Conservation (phyloP, 2,888 invertebrate species). For the Chrysolina americana region DNA sequence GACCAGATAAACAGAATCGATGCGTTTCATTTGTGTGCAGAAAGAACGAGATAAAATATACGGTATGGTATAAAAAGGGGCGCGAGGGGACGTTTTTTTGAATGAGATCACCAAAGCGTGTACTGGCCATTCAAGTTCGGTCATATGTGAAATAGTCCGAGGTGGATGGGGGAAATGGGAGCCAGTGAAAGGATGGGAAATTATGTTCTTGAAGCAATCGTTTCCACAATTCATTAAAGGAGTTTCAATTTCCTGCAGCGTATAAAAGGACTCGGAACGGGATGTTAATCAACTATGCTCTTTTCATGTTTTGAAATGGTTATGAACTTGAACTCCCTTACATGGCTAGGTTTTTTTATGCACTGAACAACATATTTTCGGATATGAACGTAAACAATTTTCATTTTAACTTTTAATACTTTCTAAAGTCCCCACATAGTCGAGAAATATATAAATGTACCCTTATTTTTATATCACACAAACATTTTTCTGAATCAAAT, state of each 20-base stretch:
- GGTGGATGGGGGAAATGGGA: conserved; percentile 45
- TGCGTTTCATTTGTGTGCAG: conserved; percentile 34
- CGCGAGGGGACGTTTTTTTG: conserved; percentile 66
- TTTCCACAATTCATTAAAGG: conserved; percentile 16
- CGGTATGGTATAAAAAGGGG: conserved; percentile 54
- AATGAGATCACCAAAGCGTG: conserved; percentile 79
- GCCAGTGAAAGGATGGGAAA: conserved; percentile 18
- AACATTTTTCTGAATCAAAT: too few relatives aligned
- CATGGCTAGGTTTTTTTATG: too few relatives aligned
- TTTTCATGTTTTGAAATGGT: neutral
- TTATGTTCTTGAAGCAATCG: conserved; percentile 17
- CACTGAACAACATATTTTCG: too few relatives aligned
- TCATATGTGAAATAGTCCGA: conserved; percentile 77
- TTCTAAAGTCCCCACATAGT: too few relatives aligned
- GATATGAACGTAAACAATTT: too few relatives aligned
- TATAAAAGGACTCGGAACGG: neutral
- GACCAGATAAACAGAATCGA: conserved; percentile 39
- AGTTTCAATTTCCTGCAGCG: conserved; percentile 1
- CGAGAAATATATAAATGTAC: too few relatives aligned
- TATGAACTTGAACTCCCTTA: neutral
- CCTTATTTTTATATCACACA: too few relatives aligned
- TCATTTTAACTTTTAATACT: too few relatives aligned
- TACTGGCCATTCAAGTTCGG: conserved; percentile 76
- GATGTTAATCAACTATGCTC: neutral
- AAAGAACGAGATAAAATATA: conserved; percentile 38